Evolutionary conservation across 1,140 invertebrate genomes (phyloP).

Genomic region (Lepidurus packardi): DNA sequence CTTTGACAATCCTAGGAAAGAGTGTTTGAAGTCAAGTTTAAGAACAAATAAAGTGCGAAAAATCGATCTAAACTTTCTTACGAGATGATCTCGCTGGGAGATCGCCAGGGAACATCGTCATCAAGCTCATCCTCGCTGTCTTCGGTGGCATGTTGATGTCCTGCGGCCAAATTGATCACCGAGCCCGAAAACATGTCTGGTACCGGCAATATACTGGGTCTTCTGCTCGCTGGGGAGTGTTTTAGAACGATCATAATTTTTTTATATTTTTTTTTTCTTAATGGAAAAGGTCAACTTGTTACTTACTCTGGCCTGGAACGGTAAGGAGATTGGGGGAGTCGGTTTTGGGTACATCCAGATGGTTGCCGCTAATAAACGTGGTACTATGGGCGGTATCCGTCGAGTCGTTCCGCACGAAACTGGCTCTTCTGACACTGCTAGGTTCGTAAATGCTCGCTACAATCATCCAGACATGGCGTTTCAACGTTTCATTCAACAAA

Average conservation of each 20-base stretch:
- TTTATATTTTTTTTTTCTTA: neutral
- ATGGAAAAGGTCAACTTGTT: neutral
- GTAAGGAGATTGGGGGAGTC: conserved; percentile 30
- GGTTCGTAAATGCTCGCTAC: conserved; percentile 26
- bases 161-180: conserved; percentile 52
- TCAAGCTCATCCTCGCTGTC: conserved; percentile 80
- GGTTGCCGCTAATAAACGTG: conserved; percentile 25
- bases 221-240: conserved; percentile 58
- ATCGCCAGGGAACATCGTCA: conserved; percentile 80
- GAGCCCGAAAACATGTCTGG: conserved; percentile 79
- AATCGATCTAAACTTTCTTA: conserved; percentile 52
- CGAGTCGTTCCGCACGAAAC: conserved; percentile 27
- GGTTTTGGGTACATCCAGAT: conserved; percentile 31
- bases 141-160: conserved; percentile 34
- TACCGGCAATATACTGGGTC: conserved; percentile 78
- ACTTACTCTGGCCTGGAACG: conserved; percentile 23
- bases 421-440: neutral
- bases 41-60: conserved; percentile 27
- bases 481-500: neutral
- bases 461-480: neutral
- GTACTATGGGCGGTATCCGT: conserved; percentile 28
- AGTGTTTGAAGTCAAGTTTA: conserved; percentile 29
- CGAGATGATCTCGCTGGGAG: conserved; percentile 82
- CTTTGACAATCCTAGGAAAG: conserved; percentile 78
- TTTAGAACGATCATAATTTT: neutral